A percentile compares a stretch with the other conserved stretches of the same genome.
phyloP scores from a whole-genome alignment of 2,113 vertebrate species.

The Aspiorhynchus laticeps region DNA sequence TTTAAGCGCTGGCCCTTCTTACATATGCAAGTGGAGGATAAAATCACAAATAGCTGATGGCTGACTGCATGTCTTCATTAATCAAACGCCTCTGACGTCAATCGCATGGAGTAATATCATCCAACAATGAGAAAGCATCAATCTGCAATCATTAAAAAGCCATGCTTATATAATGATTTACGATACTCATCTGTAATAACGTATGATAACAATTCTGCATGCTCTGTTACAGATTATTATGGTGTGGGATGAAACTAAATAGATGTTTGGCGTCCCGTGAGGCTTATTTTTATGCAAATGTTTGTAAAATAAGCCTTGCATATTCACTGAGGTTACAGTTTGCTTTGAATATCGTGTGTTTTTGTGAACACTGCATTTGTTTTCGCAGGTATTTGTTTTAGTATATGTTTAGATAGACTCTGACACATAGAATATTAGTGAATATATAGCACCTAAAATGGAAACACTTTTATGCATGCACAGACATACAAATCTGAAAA shows the following conservation, averaged over 20 bases:
- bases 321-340: background rate
- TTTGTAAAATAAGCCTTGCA: background rate
- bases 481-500: too few relatives aligned
- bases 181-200: background rate
- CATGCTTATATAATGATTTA: conserved; percentile 26
- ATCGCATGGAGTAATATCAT: conserved; percentile 1
- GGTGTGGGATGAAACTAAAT: background rate
- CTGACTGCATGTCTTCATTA: conserved; percentile 38
- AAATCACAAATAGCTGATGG: conserved; percentile 30
- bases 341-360: background rate
- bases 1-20: conserved; percentile 40
- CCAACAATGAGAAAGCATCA: background rate
- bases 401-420: too few relatives aligned
- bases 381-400: background rate
- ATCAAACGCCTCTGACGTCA: conserved; percentile 43
- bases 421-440: too few relatives aligned
- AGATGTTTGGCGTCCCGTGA: background rate
- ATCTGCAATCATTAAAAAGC: conserved; percentile 37
- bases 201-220: conserved; percentile 24
- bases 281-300: background rate
- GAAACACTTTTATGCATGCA: background rate
- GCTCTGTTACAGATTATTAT: conserved; percentile 1
- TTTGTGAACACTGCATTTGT: background rate
- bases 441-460: too few relatives aligned
- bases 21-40: conserved; percentile 23